Base-by-base conservation (phyloP, 2,888 invertebrate species). In the Serrognathus titanus region DNA sequence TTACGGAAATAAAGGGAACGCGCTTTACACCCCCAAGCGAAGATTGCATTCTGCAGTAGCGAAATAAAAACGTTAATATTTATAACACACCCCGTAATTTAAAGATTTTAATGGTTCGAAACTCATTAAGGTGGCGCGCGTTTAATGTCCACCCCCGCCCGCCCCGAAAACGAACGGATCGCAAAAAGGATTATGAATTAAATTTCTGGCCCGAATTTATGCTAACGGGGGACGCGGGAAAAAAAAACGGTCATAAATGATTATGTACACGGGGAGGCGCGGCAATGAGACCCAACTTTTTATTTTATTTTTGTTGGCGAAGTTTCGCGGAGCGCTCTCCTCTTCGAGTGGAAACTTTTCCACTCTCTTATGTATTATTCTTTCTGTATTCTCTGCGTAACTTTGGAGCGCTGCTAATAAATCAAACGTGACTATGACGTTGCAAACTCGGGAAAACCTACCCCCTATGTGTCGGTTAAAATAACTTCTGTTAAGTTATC, bases 121-220 rank as follows among this genome's bases (percentile, higher is more conserved):
- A 43, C 12, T 43, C 43, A 43, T 43, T 43, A 13, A 43, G 43
- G 16, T 16, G 43, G 20, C 20, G 20, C 16, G 2, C 43, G 20
- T 43, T 43, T 43, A 43, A 43, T 43, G 43, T 20, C 20, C 20
- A 20, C 20, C 20, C 20, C 4, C 7, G 6, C 24, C 16, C 16
- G 16, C 43, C 20, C 43, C 20, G 20, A 43, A 43, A 43, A 20
- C 20, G 13, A 43, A 43, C 43, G 10, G 43, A 9, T 16, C 20
- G 13, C 43, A 43, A 43, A 16, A 43, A 43, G 43, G 43, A 43
- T 43, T 43, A 43, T 43, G 43, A 43, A 43, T 43, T 43, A 43
- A 43, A 43, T 43, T 43, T 43, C 43, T 31, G 24, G 43, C 12
- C 20, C 20, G 20, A 41, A 43, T 16, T 16, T 43, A 43, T 20